phyloP scores from a whole-genome alignment of 2,797 vertebrate species.

The Periophthalmus magnuspinnatus region DNA sequence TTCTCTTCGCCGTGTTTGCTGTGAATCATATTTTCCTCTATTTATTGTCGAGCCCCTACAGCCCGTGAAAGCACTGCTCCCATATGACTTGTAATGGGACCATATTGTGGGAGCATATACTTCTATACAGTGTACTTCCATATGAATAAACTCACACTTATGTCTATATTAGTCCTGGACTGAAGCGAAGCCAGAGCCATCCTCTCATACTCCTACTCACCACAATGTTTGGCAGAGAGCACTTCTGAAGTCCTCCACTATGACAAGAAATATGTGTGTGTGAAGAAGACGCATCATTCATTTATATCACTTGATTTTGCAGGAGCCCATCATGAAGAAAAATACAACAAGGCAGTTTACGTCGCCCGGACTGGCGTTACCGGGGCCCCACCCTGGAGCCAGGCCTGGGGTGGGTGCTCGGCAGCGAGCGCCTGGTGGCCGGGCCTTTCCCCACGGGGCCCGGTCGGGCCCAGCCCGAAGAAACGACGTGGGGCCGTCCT shows the following conservation, averaged over 20 bases:
- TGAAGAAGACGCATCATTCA: background rate
- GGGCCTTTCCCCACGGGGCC: no score
- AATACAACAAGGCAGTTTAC: no score
- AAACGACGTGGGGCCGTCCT: no score
- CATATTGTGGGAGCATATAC: background rate
- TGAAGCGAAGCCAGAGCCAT: constrained; percentile 1
- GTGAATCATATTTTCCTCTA: background rate
- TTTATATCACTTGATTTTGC: background rate
- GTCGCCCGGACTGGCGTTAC: no score
- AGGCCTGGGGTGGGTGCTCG: no score
- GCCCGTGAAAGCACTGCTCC: background rate
- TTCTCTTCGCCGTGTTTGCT: background rate
- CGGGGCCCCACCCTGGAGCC: no score
- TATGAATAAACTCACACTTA: background rate
- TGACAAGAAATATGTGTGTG: background rate
- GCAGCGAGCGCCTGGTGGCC: no score
- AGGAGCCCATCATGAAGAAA: no score
- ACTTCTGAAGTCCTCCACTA: background rate
- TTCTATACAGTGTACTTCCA: background rate
- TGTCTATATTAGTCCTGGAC: background rate
- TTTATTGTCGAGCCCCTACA: background rate
- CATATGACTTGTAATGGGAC: background rate
- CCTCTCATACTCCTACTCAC: constrained; percentile 2
- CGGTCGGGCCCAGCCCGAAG: no score
- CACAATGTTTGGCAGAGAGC: constrained; percentile 5